Evolutionary conservation across 2,888 invertebrate genomes (phyloP), one percentile per base, ranked within the genome.

Genomic region (Thymelicus lineola): DNA sequence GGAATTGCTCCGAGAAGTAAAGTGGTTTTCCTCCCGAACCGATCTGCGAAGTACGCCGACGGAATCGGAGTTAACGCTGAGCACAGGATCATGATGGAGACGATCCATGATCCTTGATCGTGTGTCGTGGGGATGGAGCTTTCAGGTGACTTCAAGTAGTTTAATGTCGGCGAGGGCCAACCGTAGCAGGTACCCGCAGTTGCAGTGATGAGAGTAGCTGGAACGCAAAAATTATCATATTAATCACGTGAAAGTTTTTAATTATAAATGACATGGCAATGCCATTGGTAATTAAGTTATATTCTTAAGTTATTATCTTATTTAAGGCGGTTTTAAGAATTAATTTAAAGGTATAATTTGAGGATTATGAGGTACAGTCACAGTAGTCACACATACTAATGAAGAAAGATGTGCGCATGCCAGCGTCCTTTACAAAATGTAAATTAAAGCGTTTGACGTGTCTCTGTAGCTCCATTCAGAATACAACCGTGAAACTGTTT

Each of bases 1-100:
- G 96, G 95, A 7, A 96, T 77, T 0, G 95, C 95, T 14, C 95
- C 92, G 48, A 95, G 82, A 14, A 96, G 88, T 1, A 96, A 89
- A n/a, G 95, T 95, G 14, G 91, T 94, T 81, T 96, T 96, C n/a
- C 96, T 92, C n/a, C 96, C 96, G 72, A 95, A 92, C 72, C 91
- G 88, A 82, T 96, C 96, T 61, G 95, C 95, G 71, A 95, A 85
- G 79, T 95, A 93, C 10, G 95, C 96, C 7, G 95, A 94, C 20
- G 95, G 86, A 12, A 96, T 83, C 12, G 95, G 95, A 60, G 96
- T 96, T 48, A 95, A 86, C 4, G 95, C 95, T 0, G 95, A 95
- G 75, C 96, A 96, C 60, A 96, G 87, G 73, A 96, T 93, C 85
- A 95, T 95, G 79, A 96, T 94, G 55, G 96, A 95, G 0, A 95